phyloP scores from a whole-genome alignment of 1,140 invertebrate genomes.

The Capitella teleta region DNA sequence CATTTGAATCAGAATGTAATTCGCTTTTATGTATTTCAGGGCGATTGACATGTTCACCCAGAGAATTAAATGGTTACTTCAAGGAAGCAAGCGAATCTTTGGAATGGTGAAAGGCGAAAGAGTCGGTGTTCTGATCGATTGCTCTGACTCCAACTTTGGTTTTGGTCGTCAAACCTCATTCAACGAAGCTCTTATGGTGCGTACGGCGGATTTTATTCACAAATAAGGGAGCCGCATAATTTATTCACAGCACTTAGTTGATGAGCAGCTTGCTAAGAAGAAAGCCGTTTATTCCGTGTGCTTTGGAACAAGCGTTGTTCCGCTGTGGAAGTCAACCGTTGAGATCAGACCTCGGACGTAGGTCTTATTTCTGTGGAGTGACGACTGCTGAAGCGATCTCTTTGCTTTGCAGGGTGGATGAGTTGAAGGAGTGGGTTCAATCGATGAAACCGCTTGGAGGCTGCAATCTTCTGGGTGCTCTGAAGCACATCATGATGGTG shows the following conservation, averaged over 20 bases:
- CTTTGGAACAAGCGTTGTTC: constrained; percentile 33
- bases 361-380: neutral
- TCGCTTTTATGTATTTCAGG: constrained; percentile 21
- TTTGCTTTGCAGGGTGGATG: constrained; percentile 26
- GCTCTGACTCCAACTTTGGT: constrained; percentile 36
- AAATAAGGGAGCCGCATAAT: neutral
- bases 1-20: neutral
- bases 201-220: constrained; percentile 11
- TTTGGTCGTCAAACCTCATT: constrained; percentile 34
- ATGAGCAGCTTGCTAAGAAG: constrained; percentile 37
- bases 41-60: constrained; percentile 38
- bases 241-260: constrained; percentile 33
- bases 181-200: constrained; percentile 35
- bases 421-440: constrained; percentile 33
- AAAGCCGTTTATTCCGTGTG: constrained; percentile 31
- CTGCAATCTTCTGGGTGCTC: constrained; percentile 36
- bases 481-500: constrained; percentile 37
- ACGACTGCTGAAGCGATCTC: neutral
- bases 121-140: constrained; percentile 34
- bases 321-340: constrained; percentile 23
- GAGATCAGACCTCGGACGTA: constrained; percentile 6
- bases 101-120: constrained; percentile 33
- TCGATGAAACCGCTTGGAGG: constrained; percentile 29
- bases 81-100: constrained; percentile 40
- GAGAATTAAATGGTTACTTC: constrained; percentile 38